A percentile compares a stretch with the other conserved stretches of the same genome.
Evolutionary conservation across 2,797 vertebrate species (phyloP).

Genomic region (Nyctibius grandis): DNA sequence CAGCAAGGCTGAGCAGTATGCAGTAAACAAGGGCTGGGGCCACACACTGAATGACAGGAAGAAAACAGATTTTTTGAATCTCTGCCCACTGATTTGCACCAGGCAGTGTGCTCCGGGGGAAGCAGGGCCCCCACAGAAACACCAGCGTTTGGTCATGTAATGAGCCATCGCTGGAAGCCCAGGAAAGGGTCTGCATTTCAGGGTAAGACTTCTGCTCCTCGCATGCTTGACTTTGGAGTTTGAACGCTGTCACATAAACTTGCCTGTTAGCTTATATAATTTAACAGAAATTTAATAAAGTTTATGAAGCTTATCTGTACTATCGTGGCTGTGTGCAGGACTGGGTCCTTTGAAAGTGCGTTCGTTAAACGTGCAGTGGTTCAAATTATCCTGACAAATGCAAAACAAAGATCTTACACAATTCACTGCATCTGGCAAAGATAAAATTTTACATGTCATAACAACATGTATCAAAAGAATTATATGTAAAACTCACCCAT

Average conservation of each 20-base stretch:
- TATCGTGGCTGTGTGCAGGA: neutral
- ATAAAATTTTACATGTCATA: slow-evolving; percentile 34
- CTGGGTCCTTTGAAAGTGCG: neutral
- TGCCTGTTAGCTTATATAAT: neutral
- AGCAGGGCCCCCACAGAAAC: neutral
- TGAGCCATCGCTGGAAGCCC: neutral
- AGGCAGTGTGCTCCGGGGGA: neutral
- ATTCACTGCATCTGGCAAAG: slow-evolving; percentile 27
- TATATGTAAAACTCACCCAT: slow-evolving; percentile 51
- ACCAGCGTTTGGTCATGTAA: neutral
- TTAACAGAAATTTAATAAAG: neutral
- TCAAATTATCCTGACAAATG: neutral
- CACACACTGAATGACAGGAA: neutral
- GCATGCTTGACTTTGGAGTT: neutral
- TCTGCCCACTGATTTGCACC: slow-evolving; percentile 8
- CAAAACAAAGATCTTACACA: slow-evolving; percentile 46
- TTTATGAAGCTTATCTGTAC: neutral
- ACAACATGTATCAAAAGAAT: slow-evolving; percentile 31
- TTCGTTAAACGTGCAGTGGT: neutral
- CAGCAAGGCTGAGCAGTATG: neutral
- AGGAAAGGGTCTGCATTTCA: neutral
- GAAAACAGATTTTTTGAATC: neutral
- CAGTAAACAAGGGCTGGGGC: slow-evolving; percentile 11
- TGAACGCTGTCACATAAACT: neutral
- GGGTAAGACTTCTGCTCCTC: neutral